These are phyloP conservation scores for Temnothorax longispinosus DNA, from an alignment of 1,140 invertebrate species.

Conservation along the genomic window DNA sequence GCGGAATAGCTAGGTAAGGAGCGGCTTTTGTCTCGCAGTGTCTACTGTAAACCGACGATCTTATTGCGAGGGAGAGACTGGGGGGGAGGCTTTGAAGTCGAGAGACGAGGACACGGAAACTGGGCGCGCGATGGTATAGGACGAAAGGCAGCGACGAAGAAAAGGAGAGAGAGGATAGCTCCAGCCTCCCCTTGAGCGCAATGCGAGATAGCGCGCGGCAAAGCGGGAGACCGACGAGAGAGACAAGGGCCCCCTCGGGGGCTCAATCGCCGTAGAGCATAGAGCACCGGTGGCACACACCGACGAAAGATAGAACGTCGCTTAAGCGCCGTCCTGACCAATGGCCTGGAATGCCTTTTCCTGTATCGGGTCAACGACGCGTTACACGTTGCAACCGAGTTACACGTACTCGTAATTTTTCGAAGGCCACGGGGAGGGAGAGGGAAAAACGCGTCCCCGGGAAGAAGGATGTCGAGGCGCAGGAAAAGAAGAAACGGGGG, in stretches of 20 bases:
- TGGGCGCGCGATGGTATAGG: constrained; percentile 25
- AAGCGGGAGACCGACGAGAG: constrained; percentile 38
- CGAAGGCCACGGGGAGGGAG: constrained; percentile 3
- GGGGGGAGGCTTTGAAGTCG: constrained; percentile 71
- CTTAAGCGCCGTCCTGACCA: constrained; percentile 77
- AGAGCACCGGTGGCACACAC: constrained; percentile 71
- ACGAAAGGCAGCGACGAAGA: neutral
- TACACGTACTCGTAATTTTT: constrained; percentile 75
- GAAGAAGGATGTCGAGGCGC: neutral
- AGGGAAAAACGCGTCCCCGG: neutral
- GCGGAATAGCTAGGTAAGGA: constrained; percentile 49
- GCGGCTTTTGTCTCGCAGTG: constrained; percentile 66
- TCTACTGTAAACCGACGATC: constrained; percentile 75
- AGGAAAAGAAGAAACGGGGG: constrained; percentile 3
- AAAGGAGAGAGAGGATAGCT: constrained; percentile 19
- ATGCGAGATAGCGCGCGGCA: constrained; percentile 33
- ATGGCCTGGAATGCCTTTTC: constrained; percentile 77
- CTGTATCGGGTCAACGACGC: constrained; percentile 76
- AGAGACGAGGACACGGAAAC: constrained; percentile 31
- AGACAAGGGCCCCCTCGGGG: constrained; percentile 55
- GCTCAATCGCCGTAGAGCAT: constrained; percentile 71
- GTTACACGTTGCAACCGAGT: constrained; percentile 66
- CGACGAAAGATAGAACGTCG: constrained; percentile 76
- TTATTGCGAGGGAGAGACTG: constrained; percentile 73
- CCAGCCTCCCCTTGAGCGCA: neutral